Evolutionary conservation across 2,888 invertebrate species (phyloP), one percentile per base, ranked within the genome.

Genomic region (Nipponacmea schrenckii): DNA sequence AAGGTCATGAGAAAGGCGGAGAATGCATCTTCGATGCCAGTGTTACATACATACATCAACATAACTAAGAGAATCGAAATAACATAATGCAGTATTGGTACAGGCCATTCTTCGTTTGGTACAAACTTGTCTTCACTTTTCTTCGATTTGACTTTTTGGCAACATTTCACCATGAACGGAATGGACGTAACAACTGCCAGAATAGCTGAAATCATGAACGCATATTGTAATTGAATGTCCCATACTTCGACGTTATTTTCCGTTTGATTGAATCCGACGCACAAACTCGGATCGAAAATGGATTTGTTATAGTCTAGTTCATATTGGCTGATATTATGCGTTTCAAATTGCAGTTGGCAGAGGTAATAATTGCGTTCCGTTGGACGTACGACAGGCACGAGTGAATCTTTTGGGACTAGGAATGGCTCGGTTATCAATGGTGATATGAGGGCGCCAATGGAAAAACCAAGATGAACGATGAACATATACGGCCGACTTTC

Each of bases 401-500:
- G 12, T 56, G 24, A 56, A 7, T 56, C 20, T 56, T 56, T 56
- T 1, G 56, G 56, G 0, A 56, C 56, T 12, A 56, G 24, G 4
- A 56, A 56, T 2, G 56, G 56, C 14, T 56, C 56, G 2, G 56
- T 56, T 15, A 56, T 24, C 56, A 56, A 3, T 10, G 56, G 56
- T 2, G 56, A 56, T 20, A 56, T 56, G 10, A 56, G 24, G 14
- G 56, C 56, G 1, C 56, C 56, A 12, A 56, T 56, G 56, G 56
- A 56, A 24, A 56, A 56, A 12, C 56, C 56, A 24, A 56, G 24
- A 24, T 56, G 56, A 24, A 56, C 56, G 20, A 56, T 56, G 14
- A 56, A 56, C 56, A 56, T 56, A 24, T 56, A 56, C 20, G 56
- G 56, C 12, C 56, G 24, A 56, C 56, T 56, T 24, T 56, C 56